A percentile compares a stretch with the other conserved stretches of the same genome.
Evolutionary conservation across 2,113 vertebrate genomes (phyloP).

Genomic region (Triplophysa siluroides): DNA sequence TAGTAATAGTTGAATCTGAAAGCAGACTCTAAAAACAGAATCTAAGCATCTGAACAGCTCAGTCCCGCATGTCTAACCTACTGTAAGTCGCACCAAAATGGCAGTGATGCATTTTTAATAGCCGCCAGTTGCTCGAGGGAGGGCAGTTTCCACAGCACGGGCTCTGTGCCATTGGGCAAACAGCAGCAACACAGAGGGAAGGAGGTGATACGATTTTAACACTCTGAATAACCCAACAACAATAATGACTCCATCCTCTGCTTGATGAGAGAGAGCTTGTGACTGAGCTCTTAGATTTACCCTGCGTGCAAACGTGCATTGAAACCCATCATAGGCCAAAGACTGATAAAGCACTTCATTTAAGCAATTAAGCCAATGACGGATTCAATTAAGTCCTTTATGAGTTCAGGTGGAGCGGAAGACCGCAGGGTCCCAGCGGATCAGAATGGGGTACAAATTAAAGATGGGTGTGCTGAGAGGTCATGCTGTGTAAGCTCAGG

Average conservation of each 20-base stretch:
- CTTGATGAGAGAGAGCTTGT: neutral
- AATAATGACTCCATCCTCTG: neutral
- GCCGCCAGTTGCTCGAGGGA: constrained; percentile 24
- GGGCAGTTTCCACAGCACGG: constrained; percentile 11
- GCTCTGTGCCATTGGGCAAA: constrained; percentile 15
- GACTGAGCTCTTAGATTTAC: constrained; percentile 50
- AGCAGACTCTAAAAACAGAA: neutral
- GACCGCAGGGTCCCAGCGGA: constrained; percentile 47
- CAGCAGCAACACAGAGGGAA: constrained; percentile 7
- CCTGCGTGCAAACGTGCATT: constrained; percentile 47
- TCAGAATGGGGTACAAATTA: constrained; percentile 48
- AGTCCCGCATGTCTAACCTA: constrained; percentile 25
- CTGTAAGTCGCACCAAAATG: constrained; percentile 47
- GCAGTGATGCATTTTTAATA: constrained; percentile 57
- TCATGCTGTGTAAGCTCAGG: constrained; percentile 18
- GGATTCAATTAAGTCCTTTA: constrained; percentile 70
- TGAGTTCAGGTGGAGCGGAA: constrained; percentile 59
- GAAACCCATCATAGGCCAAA: constrained; percentile 56
- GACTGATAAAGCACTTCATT: constrained; percentile 69
- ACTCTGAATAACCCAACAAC: constrained; percentile 21
- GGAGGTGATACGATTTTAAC: constrained; percentile 25
- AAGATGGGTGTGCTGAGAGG: constrained; percentile 44
- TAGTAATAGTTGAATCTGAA: neutral
- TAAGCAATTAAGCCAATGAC: constrained; percentile 70
- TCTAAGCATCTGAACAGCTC: constrained; percentile 28